These are phyloP conservation scores for Plecotus auritus DNA, from an alignment of 2,113 vertebrate species.

Conservation along the genomic window DNA sequence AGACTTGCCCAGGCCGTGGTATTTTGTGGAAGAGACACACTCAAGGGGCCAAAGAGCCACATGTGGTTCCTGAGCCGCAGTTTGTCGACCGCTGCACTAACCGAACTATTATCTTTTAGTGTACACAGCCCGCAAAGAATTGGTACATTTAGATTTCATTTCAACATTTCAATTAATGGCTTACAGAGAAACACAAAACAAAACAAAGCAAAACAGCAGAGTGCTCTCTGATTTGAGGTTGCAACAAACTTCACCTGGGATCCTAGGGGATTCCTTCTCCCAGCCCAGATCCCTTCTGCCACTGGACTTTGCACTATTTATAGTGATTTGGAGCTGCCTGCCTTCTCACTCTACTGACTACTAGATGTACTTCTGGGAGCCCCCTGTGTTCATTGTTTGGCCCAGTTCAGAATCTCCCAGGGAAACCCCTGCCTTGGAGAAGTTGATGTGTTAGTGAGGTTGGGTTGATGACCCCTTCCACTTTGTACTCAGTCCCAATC, in stretches of 20 bases:
- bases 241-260: background rate
- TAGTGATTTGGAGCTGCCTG: background rate
- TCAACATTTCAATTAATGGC: background rate
- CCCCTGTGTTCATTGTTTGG: background rate
- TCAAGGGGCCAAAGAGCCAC: too few species aligned
- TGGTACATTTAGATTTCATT: slow-evolving; percentile 9
- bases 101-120: background rate
- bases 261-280: background rate
- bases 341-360: background rate
- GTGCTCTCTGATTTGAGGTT: background rate
- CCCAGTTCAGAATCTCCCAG: background rate
- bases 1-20: too few species aligned
- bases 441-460: background rate
- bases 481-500: background rate
- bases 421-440: background rate
- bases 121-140: background rate
- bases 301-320: background rate
- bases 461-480: background rate
- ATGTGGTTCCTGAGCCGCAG: too few species aligned
- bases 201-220: background rate
- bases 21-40: too few species aligned
- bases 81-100: too few species aligned
- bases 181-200: background rate
- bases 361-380: background rate
- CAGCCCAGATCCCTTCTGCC: background rate